Evolutionary conservation across 1,140 invertebrate species (phyloP), one percentile per base, ranked within the genome.

Genomic region (Arion vulgaris): DNA sequence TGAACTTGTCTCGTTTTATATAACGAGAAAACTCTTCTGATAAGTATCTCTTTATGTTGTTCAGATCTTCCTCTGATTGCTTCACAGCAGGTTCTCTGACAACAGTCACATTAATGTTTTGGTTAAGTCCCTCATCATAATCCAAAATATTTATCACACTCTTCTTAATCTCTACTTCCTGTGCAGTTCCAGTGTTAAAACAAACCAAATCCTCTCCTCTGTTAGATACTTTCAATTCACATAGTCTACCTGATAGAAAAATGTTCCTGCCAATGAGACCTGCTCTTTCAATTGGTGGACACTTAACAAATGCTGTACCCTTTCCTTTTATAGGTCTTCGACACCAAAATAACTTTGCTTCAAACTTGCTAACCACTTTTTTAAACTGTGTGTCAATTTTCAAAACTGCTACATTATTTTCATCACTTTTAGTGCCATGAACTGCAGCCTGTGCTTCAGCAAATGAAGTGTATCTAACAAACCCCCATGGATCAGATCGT

Each of bases 221-320:
- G 32, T 34, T 49, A 23, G 78, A 49, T 17, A 71, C 4, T 49
- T 71, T 80, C 4, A 80, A 5, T 41, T 69, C 41, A 69, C 39
- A 28, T 2, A 15, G 2, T 32, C 68, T 28, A 28, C 5, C 4
- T 19, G 41, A 5, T 1, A 80, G n/a, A 34, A 15, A 1, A 19
- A 80, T 69, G n/a, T 15, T 9, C 57, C 36, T 19, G 2, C 78
- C 78, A 39, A 80, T 1, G 9, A 80, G 78, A 26, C 15, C 9
- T 49, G 62, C 45, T 80, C 49, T 39, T 19, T 45, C 39, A 19
- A 71, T 69, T 1, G 78, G 78, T 39, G 62, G 32, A 71, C 78
- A 80, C 38, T 69, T 80, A 45, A 80, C 71, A 71, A 80, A 71
- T 49, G 78, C 78, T 7, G 77, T 79, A 15, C 77, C 77, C 23